Conservation (phyloP, 2,888 invertebrate genomes). For the Cyclophora albipunctata region DNA sequence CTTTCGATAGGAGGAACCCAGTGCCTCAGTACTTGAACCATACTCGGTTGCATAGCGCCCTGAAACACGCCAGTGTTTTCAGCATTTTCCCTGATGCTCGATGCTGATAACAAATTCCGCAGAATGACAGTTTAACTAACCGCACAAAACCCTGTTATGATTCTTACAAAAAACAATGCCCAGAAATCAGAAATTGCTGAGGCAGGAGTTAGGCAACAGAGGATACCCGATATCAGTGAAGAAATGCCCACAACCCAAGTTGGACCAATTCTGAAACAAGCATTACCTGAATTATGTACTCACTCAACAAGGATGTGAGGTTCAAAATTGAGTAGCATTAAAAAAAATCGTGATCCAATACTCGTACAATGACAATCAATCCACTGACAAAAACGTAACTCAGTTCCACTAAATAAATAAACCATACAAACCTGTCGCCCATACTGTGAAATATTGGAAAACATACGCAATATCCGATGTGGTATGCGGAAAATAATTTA, state of each 20-base stretch:
- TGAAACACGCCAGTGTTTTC: conserved; percentile 18
- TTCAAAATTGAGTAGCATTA: no score
- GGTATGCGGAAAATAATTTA: conserved; percentile 54
- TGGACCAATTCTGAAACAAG: conserved; percentile 46
- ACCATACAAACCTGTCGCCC: conserved; percentile 45
- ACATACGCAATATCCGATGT: conserved; percentile 61
- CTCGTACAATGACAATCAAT: no score
- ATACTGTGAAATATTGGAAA: conserved; percentile 64
- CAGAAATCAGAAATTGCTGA: conserved; percentile 53
- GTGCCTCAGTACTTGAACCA: conserved; percentile 61
- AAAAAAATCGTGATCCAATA: no score
- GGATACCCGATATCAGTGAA: conserved; percentile 49
- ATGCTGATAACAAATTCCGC: background rate
- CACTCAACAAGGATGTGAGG: no score
- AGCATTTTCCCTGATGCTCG: no score
- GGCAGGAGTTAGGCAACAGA: conserved; percentile 54
- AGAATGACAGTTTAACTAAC: conserved; percentile 35
- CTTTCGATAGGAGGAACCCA: conserved; percentile 69
- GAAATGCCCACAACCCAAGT: conserved; percentile 59
- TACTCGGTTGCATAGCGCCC: conserved; percentile 68
- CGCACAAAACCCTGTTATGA: conserved; percentile 58
- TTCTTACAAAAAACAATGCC: conserved; percentile 49
- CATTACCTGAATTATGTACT: no score
- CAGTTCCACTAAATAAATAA: no score
- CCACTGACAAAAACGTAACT: no score